Conservation (phyloP, 2,113 vertebrate species). For the Spilogale gracilis region DNA sequence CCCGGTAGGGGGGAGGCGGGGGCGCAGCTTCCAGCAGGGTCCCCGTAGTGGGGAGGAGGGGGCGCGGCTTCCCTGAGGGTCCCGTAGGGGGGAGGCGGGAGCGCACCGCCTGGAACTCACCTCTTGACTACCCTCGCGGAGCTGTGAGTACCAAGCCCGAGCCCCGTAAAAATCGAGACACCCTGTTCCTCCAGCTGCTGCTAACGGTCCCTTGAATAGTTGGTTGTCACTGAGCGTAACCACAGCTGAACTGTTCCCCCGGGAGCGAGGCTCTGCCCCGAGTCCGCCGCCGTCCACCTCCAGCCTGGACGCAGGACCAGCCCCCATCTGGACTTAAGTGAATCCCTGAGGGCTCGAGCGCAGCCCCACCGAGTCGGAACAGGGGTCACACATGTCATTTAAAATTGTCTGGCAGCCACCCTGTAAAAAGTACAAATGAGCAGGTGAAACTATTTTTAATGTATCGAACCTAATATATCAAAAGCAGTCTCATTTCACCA, state of each 20-base stretch:
- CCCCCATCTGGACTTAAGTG: fast-evolving
- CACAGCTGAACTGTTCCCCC: neutral
- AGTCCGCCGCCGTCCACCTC: neutral
- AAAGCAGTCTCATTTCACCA: neutral
- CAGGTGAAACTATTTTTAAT: neutral
- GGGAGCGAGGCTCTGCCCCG: neutral
- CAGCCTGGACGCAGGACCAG: fast-evolving
- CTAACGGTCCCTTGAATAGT: neutral
- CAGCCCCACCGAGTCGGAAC: neutral
- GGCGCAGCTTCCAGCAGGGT: neutral
- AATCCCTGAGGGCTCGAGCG: neutral
- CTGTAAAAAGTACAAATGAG: neutral
- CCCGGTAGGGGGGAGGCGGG: neutral
- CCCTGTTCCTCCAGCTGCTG: neutral
- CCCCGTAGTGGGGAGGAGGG: neutral
- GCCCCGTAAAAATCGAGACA: neutral
- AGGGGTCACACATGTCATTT: neutral
- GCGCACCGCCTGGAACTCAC: neutral
- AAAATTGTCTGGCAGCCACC: neutral
- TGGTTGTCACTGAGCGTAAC: neutral
- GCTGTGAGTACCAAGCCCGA: neutral
- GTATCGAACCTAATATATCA: neutral
- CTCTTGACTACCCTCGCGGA: neutral
- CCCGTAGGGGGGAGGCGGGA: neutral
- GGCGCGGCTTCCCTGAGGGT: neutral